Evolutionary conservation across 2,888 invertebrate species (phyloP), one percentile per base, ranked within the genome.

Genomic region (Atethmia centrago): DNA sequence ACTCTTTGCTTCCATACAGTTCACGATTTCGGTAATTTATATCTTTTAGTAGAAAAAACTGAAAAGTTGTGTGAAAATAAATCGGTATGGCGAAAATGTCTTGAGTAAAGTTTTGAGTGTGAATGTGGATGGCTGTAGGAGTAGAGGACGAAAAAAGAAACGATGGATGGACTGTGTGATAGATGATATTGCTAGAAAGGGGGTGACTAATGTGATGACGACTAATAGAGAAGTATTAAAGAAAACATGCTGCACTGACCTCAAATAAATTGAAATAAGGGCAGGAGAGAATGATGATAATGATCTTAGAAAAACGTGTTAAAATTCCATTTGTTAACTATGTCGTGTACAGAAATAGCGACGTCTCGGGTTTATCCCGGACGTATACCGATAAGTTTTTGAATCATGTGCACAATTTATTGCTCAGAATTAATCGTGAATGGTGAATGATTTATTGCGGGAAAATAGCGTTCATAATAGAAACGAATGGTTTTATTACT

Each of bases 341-440:
- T 42, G 63, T 78, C 49, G 28, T 71, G 58, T 45, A 28, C 53
- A 49, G 28, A 45, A 40, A 64, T 31, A 67, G 56, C 31, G 25
- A 59, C 47, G 25, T 62, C 51, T 55, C 55, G 25, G 31, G 36
- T 71, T 65, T 82, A 82, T 82, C 81, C 82, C 81, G 79, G 74
- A 82, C 71, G 51, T 81, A 47, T 56, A 73, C 77, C 73, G 67
- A 68, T 77, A 81, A 73, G 73, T 82, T 82, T 82, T 82, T 74
- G 74, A 78, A 73, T 64, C 70, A 81, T 71, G 71, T 74, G 51
- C 59, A 74, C 69, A 74, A 79, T 82, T 78, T 82, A 82, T 74
- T 74, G 59, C 74, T 56, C 31, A 51, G 79, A 73, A 79, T 82
- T 78, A 69, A 79, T 78, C 66, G 79, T 73, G 79, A 74, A 71